These are phyloP conservation scores for Glareola pratincola DNA, from an alignment of 2,113 vertebrate species.

Conservation along the genomic window DNA sequence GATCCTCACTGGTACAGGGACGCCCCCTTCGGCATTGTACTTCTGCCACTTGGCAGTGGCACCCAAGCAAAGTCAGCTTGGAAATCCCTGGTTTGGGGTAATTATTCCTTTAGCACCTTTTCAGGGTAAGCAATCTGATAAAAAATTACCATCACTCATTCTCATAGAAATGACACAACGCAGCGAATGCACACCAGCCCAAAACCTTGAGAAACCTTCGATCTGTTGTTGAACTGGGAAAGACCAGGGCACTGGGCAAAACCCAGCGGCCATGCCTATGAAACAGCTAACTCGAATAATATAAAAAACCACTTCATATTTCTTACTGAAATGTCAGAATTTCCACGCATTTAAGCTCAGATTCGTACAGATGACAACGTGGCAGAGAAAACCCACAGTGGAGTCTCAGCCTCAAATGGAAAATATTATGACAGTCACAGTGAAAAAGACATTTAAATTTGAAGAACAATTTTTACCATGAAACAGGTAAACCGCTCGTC, in stretches of 20 bases:
- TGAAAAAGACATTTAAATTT: slow-evolving; percentile 50
- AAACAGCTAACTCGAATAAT: not conserved
- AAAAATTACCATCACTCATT: not conserved
- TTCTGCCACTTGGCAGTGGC: fast-evolving
- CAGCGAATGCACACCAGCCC: not conserved
- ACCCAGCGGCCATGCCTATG: not conserved
- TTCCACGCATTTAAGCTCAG: slow-evolving; percentile 43
- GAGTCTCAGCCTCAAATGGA: slow-evolving; percentile 56
- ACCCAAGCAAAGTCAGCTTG: not conserved
- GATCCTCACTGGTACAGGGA: fast-evolving
- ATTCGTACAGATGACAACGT: slow-evolving; percentile 28
- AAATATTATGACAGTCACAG: slow-evolving; percentile 55
- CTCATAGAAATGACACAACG: not conserved
- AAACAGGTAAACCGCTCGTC: slow-evolving; percentile 31
- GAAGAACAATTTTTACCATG: slow-evolving; percentile 34
- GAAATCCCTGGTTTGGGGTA: not conserved
- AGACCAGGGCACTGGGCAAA: slow-evolving; percentile 47
- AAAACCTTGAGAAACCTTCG: not conserved
- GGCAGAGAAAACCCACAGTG: slow-evolving; percentile 57
- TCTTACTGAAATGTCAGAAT: slow-evolving; percentile 51
- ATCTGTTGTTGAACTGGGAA: slow-evolving; percentile 7
- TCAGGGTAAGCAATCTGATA: not conserved
- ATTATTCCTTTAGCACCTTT: not conserved
- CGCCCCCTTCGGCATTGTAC: fast-evolving
- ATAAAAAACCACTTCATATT: not conserved